Conservation (phyloP, 2,113 vertebrate genomes). For the Hypomesus transpacificus region DNA sequence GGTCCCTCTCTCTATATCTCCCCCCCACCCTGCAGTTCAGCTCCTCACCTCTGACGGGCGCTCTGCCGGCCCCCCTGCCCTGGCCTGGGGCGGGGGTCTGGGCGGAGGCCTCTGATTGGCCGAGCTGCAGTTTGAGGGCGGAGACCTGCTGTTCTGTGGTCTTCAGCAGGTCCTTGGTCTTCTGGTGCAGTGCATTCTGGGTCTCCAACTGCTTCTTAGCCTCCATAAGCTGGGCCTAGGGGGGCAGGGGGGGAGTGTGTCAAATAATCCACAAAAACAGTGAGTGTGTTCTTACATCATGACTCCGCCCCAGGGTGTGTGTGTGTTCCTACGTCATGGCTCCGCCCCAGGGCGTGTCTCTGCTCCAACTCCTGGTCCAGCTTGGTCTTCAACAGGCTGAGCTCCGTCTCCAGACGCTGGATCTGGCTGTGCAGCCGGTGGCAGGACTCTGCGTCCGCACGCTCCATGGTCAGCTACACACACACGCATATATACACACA, state of each 20-base stretch:
- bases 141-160: conserved; percentile 83
- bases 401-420: conserved; percentile 82
- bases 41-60: conserved; percentile 51
- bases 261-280: background rate
- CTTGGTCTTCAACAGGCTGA: conserved; percentile 84
- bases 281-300: conserved; percentile 76
- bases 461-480: conserved; percentile 82
- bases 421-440: conserved; percentile 87
- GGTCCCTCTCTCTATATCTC: too few relatives aligned
- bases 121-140: conserved; percentile 81
- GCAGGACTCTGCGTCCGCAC: conserved; percentile 85
- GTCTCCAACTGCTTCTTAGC: conserved; percentile 88
- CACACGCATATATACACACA: background rate
- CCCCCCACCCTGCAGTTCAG: background rate
- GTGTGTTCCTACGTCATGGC: conserved; percentile 78
- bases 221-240: conserved; percentile 85
- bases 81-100: conserved; percentile 53
- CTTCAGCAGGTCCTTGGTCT: conserved; percentile 89
- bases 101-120: conserved; percentile 70
- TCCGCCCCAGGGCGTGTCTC: conserved; percentile 83
- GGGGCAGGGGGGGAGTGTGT: background rate
- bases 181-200: conserved; percentile 80
- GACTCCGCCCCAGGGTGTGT: conserved; percentile 82
- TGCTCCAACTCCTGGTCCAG: conserved; percentile 87
- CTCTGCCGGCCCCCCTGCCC: conserved; percentile 43